Base-by-base conservation (phyloP, 2,797 vertebrate genomes). In the Sus cebifrons region DNA sequence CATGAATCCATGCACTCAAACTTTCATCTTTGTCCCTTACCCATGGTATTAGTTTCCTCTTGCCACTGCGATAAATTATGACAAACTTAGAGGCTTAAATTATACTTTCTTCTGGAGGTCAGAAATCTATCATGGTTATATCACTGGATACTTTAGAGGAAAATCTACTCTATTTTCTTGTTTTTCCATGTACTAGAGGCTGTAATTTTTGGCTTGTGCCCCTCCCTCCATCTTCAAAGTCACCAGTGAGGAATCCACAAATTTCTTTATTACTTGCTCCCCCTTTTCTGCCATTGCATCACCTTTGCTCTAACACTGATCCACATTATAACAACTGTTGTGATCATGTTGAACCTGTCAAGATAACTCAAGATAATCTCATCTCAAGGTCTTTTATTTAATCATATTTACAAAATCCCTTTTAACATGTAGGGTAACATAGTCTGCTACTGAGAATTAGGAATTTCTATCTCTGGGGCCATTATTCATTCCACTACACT, bases 131-230 rank as follows among this genome's bases (percentile, higher is more conserved):
- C 44, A 62, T 5, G 29, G 2, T 5, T 44, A 3, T 9, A 25
- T 2, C 7, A n/a, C n/a, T 32, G 15, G 21, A 27, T 5, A 20
- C 5, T 5, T 40, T 29, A 62, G 14, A 2, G 15, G 12, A 29
- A 9, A 49, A 65, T 32, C 7, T 65, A 11, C 52, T 32, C 4
- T 65, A 14, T 60, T 68, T 29, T 9, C 25, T 49, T 52, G 14
- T 44, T 0, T 68, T 74, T 49, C 27, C 23, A 29, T 11, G 1
- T 75, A 21, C 20, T 16, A 62, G 6, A 62, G 0, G 0, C 0
- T 14, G 0, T 52, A 44, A 44, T 86, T 15, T 29, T 79, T 56
- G 16, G 21, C 7, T 56, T 78, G 9, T 21, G 18, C 1, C 2
- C 36, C 12, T 27, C 29, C 11, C 4, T n/a, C 2, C 2, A 29